Conservation (phyloP, 2,888 invertebrate species). For the Cantharis lateralis region DNA sequence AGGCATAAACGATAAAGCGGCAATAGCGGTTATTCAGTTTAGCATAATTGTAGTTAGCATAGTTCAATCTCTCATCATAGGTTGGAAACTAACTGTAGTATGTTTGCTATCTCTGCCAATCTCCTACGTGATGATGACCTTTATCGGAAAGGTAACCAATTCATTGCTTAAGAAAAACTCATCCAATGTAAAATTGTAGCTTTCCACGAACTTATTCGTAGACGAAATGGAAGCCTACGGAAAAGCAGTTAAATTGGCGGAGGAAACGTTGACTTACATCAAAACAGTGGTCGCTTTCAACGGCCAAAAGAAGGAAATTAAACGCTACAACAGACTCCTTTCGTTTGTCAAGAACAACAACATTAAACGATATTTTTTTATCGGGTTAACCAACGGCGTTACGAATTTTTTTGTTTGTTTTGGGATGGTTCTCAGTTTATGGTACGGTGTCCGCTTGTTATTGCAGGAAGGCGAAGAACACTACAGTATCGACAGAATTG, state of each 20-base stretch:
- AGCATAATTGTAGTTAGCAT: not conserved
- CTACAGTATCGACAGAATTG: not conserved
- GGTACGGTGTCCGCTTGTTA: not conserved
- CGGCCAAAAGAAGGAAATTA: not conserved
- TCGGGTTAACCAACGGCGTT: not conserved
- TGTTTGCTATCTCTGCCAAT: conserved; percentile 74
- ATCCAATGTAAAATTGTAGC: conserved; percentile 54
- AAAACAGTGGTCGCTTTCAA: not conserved
- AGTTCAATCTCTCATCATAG: conserved; percentile 45
- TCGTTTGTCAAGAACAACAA: not conserved
- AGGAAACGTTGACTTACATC: not conserved
- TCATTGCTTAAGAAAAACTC: not conserved
- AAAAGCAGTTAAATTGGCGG: not conserved
- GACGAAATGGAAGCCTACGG: not conserved
- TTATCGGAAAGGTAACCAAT: conserved; percentile 54
- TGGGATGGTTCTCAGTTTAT: not conserved
- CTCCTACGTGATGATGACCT: conserved; percentile 65
- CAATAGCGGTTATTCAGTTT: not conserved
- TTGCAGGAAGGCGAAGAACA: conserved; percentile 41
- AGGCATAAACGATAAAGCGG: not conserved
- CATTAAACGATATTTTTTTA: not conserved
- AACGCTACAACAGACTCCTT: not conserved
- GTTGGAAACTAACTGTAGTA: conserved; percentile 81
- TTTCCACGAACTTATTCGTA: not conserved
- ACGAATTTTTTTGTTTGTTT: not conserved